phyloP scores from a whole-genome alignment of 2,113 vertebrate species.

The Pseudorasbora parva region DNA sequence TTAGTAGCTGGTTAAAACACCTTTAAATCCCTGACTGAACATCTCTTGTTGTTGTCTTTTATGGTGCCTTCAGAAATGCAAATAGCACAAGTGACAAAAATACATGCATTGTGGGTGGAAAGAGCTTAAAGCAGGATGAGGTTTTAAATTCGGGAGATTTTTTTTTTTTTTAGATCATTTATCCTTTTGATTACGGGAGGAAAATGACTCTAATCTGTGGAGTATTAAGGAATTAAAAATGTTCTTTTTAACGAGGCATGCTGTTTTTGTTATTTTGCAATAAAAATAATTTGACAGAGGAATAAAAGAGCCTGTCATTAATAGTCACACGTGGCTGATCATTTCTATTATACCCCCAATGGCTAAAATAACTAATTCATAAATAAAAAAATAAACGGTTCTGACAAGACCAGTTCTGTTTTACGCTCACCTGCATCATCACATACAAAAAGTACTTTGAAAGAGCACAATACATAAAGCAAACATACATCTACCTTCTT shows the following conservation, averaged over 20 bases:
- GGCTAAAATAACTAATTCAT: conserved; percentile 3
- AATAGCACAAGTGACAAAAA: conserved; percentile 52
- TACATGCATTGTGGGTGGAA: conserved; percentile 53
- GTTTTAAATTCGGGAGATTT: conserved; percentile 37
- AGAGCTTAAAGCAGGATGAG: conserved; percentile 33
- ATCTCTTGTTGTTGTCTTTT: conserved; percentile 18
- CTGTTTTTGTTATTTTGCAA: conserved; percentile 48
- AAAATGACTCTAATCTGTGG: conserved; percentile 52
- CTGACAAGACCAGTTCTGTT: background rate
- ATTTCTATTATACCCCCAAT: conserved; percentile 19
- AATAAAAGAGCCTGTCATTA: conserved; percentile 47
- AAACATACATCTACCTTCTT: background rate
- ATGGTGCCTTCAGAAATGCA: conserved; percentile 51
- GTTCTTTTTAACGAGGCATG: conserved; percentile 49
- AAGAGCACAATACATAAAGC: background rate
- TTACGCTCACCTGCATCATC: conserved; percentile 2
- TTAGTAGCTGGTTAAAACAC: background rate
- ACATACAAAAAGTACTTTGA: background rate
- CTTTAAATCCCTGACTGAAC: conserved; percentile 10
- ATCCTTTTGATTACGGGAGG: conserved; percentile 49
- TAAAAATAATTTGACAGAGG: conserved; percentile 45
- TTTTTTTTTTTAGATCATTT: conserved; percentile 44
- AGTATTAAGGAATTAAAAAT: conserved; percentile 45
- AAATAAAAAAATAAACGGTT: background rate
- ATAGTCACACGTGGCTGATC: conserved; percentile 44